Percentiles rank a stretch among this genome's conserved stretches.
These are phyloP conservation scores for Lomographa bimaculata DNA, from an alignment of 2,888 invertebrate species.

Conservation along the genomic window DNA sequence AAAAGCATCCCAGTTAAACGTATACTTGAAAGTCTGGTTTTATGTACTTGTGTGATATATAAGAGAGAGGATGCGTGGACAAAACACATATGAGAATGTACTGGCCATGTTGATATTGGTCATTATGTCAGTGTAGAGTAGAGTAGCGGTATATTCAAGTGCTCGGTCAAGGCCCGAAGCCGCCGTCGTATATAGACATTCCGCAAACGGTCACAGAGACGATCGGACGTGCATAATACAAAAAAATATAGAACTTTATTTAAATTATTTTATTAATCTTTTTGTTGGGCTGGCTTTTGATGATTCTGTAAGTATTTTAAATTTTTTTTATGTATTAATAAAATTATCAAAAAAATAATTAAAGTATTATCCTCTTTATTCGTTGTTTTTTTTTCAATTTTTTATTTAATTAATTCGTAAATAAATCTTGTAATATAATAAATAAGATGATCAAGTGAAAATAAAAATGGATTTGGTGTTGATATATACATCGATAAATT, in stretches of 20 bases:
- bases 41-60: not conserved
- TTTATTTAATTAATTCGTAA: no score
- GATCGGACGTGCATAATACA: slow-evolving; percentile 37
- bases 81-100: slow-evolving; percentile 26
- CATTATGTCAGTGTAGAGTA: slow-evolving; percentile 63
- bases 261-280: not conserved
- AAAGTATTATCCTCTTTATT: no score
- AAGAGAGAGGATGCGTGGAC: slow-evolving; percentile 18
- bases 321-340: no score
- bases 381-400: no score
- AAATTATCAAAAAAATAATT: no score
- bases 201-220: slow-evolving; percentile 41
- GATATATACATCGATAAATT: no score
- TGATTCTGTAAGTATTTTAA: slow-evolving; percentile 28
- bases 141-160: slow-evolving; percentile 72
- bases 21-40: no score
- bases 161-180: slow-evolving; percentile 61
- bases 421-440: no score
- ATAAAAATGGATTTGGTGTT: no score
- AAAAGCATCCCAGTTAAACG: no score
- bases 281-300: not conserved
- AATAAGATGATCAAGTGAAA: no score
- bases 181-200: slow-evolving; percentile 46
- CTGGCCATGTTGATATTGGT: slow-evolving; percentile 51
- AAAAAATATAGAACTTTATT: not conserved